Evolutionary conservation across 2,888 invertebrate genomes (phyloP).

Genomic region (Campopleginae sp.): DNA sequence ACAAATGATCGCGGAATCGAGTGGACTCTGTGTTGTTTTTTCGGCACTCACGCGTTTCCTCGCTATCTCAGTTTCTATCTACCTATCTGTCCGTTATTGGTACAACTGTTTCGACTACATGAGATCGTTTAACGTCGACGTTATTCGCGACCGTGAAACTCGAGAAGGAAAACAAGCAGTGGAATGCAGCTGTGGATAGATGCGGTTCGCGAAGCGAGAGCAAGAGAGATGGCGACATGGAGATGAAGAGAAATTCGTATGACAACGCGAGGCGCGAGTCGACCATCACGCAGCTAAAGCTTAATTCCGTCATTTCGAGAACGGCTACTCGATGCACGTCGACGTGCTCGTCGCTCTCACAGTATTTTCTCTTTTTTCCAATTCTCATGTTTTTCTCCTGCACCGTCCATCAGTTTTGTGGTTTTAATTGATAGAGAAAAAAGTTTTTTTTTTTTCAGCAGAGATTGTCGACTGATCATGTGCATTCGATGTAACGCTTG

Average conservation of each 20-base stretch:
- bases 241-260: slow-evolving; percentile 37
- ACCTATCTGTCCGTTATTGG: slow-evolving; percentile 2
- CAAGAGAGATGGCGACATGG: slow-evolving; percentile 16
- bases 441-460: neutral
- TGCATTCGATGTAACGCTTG: neutral
- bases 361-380: neutral
- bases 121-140: slow-evolving; percentile 55
- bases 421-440: neutral
- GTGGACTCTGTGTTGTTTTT: neutral
- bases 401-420: neutral
- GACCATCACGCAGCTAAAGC: slow-evolving; percentile 19
- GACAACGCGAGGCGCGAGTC: slow-evolving; percentile 42
- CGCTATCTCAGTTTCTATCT: slow-evolving; percentile 24
- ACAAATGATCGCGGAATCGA: neutral
- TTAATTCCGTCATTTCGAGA: slow-evolving; percentile 37
- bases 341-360: neutral
- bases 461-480: neutral
- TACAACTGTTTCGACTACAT: slow-evolving; percentile 39
- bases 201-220: slow-evolving; percentile 24
- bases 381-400: neutral
- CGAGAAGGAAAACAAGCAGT: slow-evolving; percentile 55
- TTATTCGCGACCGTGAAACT: slow-evolving; percentile 47
- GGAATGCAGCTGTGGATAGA: slow-evolving; percentile 63
- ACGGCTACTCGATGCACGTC: neutral
- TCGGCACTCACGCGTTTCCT: neutral